phyloP scores from a whole-genome alignment of 2,113 vertebrate species.

The Alethe diademata region DNA sequence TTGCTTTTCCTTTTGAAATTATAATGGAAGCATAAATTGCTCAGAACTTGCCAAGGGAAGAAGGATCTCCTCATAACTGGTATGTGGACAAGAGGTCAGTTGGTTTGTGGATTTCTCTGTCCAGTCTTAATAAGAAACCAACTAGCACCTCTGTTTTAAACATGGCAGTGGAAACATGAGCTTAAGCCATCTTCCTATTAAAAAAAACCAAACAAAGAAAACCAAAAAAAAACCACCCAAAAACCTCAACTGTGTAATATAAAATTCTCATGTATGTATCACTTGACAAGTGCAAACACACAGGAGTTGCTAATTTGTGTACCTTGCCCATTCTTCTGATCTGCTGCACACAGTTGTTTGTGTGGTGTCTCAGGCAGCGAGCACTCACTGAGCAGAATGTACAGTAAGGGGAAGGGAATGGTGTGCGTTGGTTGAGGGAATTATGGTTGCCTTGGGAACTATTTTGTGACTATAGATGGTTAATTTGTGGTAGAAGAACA shows the following conservation, averaged over 20 bases:
- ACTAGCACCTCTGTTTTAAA: not conserved
- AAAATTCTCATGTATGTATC: not conserved
- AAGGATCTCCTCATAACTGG: not conserved
- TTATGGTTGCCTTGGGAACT: slow-evolving; percentile 45
- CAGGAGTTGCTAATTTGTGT: not conserved
- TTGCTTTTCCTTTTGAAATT: not conserved
- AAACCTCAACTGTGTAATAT: not conserved
- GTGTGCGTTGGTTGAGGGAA: not conserved
- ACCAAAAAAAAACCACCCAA: not conserved
- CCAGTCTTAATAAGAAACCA: not conserved
- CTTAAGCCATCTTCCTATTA: not conserved
- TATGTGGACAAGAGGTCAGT: not conserved
- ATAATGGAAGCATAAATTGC: not conserved
- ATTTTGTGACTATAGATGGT: not conserved
- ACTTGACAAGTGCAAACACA: not conserved
- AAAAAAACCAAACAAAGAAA: not conserved
- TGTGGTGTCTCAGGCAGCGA: not conserved
- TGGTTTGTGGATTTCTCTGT: not conserved
- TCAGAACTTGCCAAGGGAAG: not conserved
- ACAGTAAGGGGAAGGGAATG: not conserved
- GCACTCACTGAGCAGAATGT: not conserved
- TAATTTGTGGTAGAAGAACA: not conserved
- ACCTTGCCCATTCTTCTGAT: not conserved
- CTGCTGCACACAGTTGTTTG: not conserved
- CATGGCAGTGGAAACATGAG: not conserved